These are phyloP conservation scores for Moxostoma hubbsi DNA, from an alignment of 2,797 vertebrate genomes.

Conservation along the genomic window DNA sequence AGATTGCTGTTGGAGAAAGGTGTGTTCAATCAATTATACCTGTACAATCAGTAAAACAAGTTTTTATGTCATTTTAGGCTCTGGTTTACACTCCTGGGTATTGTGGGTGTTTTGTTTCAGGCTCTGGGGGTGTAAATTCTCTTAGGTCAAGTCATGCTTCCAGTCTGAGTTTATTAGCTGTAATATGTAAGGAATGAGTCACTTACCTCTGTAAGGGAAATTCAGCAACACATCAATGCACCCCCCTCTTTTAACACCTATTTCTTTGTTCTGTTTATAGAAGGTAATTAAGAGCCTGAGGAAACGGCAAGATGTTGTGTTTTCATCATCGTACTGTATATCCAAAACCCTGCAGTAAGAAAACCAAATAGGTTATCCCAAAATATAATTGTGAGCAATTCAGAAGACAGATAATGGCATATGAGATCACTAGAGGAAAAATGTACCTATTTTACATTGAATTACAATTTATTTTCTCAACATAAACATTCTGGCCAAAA, in stretches of 20 bases:
- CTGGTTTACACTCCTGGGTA: background rate
- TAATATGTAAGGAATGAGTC: background rate
- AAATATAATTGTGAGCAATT: constrained; percentile 21
- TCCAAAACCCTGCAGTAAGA: background rate
- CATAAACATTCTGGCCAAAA: too few species aligned
- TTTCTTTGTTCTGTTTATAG: background rate
- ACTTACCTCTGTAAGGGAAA: background rate
- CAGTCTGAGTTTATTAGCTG: background rate
- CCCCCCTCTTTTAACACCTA: background rate
- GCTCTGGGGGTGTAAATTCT: too few species aligned
- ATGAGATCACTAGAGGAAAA: too few species aligned
- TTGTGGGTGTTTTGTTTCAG: background rate
- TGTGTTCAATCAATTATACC: background rate
- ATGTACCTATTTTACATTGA: too few species aligned
- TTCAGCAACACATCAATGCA: background rate
- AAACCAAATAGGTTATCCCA: background rate
- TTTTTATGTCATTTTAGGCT: background rate
- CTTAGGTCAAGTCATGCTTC: background rate
- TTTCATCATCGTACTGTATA: too few species aligned
- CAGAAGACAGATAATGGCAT: too few species aligned
- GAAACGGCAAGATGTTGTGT: background rate
- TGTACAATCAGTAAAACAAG: background rate
- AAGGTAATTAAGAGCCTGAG: background rate
- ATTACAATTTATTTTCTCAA: too few species aligned
- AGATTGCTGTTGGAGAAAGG: too few species aligned